phyloP scores from a whole-genome alignment of 2,797 vertebrate species.

The Epinephelus malabaricus region DNA sequence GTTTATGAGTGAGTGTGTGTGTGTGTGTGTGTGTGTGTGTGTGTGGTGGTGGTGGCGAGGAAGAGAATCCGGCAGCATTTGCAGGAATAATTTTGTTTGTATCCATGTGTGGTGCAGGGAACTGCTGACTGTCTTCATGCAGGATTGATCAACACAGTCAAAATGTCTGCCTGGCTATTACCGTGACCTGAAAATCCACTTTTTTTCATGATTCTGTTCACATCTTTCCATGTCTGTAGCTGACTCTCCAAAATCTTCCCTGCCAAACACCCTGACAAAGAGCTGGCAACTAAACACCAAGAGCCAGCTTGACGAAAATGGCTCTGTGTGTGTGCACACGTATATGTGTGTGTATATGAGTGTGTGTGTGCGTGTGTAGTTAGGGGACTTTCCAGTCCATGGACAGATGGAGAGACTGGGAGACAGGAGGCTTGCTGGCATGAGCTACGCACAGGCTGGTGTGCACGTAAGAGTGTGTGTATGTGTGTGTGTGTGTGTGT shows the following conservation, averaged over 20 bases:
- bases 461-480: constrained; percentile 69
- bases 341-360: constrained; percentile 23
- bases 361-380: constrained; percentile 61
- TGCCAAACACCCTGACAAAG: constrained; percentile 83
- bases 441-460: constrained; percentile 81
- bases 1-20: constrained; percentile 48
- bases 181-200: constrained; percentile 64
- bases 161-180: constrained; percentile 59
- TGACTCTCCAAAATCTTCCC: constrained; percentile 69
- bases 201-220: constrained; percentile 64
- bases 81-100: constrained; percentile 32
- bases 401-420: constrained; percentile 89
- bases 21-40: constrained; percentile 59
- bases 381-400: constrained; percentile 84
- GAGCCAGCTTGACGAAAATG: constrained; percentile 82
- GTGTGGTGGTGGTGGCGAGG: constrained; percentile 21
- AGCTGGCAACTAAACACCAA: constrained; percentile 78
- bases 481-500: constrained; percentile 63
- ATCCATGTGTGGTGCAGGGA: constrained; percentile 17
- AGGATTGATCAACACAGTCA: constrained; percentile 58
- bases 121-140: constrained; percentile 47
- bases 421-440: constrained; percentile 88
- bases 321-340: constrained; percentile 35
- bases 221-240: constrained; percentile 69
- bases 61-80: constrained; percentile 44